Evolutionary conservation across 1,140 invertebrate species (phyloP), one percentile per base, ranked within the genome.

Genomic region (Macrotrachela quadricornifera): DNA sequence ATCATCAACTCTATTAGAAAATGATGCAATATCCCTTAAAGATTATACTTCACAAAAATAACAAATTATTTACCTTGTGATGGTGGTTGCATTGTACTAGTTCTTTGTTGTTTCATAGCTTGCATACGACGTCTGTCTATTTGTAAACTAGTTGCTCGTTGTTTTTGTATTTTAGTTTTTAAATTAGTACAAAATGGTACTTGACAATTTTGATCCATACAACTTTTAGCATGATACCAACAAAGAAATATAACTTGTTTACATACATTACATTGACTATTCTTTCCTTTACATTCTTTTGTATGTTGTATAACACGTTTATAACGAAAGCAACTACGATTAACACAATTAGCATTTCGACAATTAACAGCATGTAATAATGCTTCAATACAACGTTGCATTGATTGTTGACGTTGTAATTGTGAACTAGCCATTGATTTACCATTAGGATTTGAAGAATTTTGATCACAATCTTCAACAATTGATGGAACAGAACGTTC

Each of bases 261-360:
- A 42, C 54, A 55, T 40, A 43, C 18, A 42, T 55, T 30, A 43
- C 54, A 55, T 18, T 49, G 46, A 15, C 46, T 54, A 18, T 42
- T 42, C 17, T 55, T 46, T 15, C 40, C 42, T 21, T 49, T 48
- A 30, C 54, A 55, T 15, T 50, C 41, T 46, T 46, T 18, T 11
- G 43, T 41, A 39, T 55, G 54, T 30, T 50, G 54, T 18, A 55
- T 41, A 14, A 55, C 46, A 15, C 43, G 48, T 38, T 55, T 55
- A 21, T 50, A 46, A 41, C 50, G 54, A 38, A 40, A 43, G 18
- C 54, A 50, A 9, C 36, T 39, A 8, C 30, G 15, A 8, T 38
- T 39, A 1, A 30, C 37, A 44, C 54, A 55, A 47, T 55, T 55
- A 14, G 54, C 54, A 42, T 55, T 55, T 17, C 49, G 41, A 18